Evolutionary conservation across 2,113 vertebrate species (phyloP).

Genomic region (Semnornis frantzii): DNA sequence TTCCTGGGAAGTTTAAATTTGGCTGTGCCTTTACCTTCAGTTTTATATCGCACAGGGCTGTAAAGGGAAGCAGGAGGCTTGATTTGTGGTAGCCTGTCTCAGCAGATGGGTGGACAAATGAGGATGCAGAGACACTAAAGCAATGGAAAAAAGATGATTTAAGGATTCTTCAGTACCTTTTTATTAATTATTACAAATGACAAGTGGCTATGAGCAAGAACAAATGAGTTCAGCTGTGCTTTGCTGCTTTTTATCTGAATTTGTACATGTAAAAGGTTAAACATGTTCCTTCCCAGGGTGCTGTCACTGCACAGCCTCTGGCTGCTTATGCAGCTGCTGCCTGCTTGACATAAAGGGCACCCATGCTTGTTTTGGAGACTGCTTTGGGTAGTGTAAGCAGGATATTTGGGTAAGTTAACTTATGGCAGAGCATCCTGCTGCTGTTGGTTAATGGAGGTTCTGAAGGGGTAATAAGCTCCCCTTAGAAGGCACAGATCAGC

Average conservation of each 20-base stretch:
- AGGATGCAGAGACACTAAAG: neutral
- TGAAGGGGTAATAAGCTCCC: neutral
- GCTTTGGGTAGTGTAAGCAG: neutral
- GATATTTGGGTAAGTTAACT: neutral
- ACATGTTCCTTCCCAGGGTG: fast-evolving
- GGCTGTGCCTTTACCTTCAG: neutral
- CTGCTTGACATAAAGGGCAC: fast-evolving
- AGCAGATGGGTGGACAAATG: fast-evolving
- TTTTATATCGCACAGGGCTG: neutral
- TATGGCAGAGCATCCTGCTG: neutral
- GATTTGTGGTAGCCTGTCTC: neutral
- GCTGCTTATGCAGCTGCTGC: neutral
- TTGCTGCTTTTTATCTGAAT: neutral
- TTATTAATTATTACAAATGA: neutral
- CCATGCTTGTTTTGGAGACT: fast-evolving
- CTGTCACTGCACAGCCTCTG: neutral
- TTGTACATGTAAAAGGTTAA: fast-evolving
- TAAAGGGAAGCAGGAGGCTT: neutral
- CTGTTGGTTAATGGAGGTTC: neutral
- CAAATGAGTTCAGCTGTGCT: neutral
- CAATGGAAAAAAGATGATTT: fast-evolving
- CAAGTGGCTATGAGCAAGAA: neutral
- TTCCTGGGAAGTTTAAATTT: neutral
- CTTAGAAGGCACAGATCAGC: neutral
- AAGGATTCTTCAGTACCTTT: neutral